phyloP scores from a whole-genome alignment of 2,888 invertebrate genomes.

The Prosapia bicincta region DNA sequence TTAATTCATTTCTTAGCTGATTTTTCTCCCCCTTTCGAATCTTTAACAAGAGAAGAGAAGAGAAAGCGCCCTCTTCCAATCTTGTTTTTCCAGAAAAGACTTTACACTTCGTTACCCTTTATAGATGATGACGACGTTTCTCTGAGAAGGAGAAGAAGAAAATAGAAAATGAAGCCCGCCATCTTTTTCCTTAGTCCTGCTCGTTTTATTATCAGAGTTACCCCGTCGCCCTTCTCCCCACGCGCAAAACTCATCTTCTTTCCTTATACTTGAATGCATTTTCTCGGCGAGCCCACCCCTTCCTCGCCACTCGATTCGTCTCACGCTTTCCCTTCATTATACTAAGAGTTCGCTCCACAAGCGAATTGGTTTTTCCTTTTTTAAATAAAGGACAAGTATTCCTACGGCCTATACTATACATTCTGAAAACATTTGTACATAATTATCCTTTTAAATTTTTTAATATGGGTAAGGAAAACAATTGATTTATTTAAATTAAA shows the following conservation, averaged over 20 bases:
- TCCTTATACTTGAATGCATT: conserved; percentile 33
- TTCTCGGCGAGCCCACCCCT: conserved; percentile 14
- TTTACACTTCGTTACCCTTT: conserved; percentile 26
- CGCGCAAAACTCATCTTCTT: conserved; percentile 25
- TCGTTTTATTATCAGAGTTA: conserved; percentile 34
- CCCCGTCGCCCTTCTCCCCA: conserved; percentile 24
- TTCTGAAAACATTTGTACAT: conserved; percentile 20
- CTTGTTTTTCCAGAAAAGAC: conserved; percentile 24
- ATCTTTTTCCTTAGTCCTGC: conserved; percentile 30
- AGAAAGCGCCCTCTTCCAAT: conserved; percentile 15
- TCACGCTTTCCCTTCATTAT: conserved; percentile 20
- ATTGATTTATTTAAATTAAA: too few species aligned
- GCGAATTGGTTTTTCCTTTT: conserved; percentile 25
- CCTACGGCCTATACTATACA: conserved; percentile 8
- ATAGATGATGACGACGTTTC: conserved; percentile 27
- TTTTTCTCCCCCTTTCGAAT: conserved; percentile 18
- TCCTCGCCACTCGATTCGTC: conserved; percentile 12
- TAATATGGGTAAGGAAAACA: too few species aligned
- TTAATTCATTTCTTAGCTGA: conserved; percentile 21
- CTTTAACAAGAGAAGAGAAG: conserved; percentile 21
- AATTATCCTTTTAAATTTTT: neutral
- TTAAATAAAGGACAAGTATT: conserved; percentile 7
- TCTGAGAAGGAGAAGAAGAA: conserved; percentile 6
- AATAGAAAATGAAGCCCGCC: conserved; percentile 26
- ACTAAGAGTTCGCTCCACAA: conserved; percentile 8